A percentile compares a stretch with the other conserved stretches of the same genome.
Conservation (phyloP, 2,888 invertebrate species). For the Sisyra nigra region DNA sequence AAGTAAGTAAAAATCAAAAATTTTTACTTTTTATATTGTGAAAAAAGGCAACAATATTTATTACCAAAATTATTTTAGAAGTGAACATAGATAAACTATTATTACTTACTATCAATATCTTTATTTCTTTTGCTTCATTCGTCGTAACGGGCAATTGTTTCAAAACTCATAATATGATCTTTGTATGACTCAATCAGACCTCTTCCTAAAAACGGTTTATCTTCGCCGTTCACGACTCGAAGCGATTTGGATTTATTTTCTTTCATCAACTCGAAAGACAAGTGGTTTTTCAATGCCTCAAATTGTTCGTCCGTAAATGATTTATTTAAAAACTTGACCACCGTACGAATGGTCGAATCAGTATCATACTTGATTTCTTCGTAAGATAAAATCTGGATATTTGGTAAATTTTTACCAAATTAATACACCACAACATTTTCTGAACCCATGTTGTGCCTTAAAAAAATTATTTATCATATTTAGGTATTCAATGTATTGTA, state of each 20-base stretch:
- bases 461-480: too few species aligned
- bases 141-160: background rate
- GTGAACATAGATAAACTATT: constrained; percentile 15
- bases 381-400: constrained; percentile 19
- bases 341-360: background rate
- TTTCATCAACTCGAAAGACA: background rate
- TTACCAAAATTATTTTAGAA: constrained; percentile 7
- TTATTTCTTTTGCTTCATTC: background rate
- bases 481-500: too few species aligned
- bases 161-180: background rate
- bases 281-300: background rate
- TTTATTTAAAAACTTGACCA: background rate
- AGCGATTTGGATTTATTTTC: background rate
- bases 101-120: too few species aligned
- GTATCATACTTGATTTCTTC: constrained; percentile 24
- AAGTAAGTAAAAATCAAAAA: too few species aligned
- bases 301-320: background rate
- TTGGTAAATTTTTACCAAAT: constrained; percentile 14
- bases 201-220: background rate
- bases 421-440: constrained; percentile 22
- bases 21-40: too few species aligned
- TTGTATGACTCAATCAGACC: background rate
- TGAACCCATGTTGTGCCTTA: constrained; percentile 23
- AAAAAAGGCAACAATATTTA: too few species aligned
- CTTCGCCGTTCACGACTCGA: background rate